phyloP scores from a whole-genome alignment of 2,113 vertebrate species.

The Cottus gobio region DNA sequence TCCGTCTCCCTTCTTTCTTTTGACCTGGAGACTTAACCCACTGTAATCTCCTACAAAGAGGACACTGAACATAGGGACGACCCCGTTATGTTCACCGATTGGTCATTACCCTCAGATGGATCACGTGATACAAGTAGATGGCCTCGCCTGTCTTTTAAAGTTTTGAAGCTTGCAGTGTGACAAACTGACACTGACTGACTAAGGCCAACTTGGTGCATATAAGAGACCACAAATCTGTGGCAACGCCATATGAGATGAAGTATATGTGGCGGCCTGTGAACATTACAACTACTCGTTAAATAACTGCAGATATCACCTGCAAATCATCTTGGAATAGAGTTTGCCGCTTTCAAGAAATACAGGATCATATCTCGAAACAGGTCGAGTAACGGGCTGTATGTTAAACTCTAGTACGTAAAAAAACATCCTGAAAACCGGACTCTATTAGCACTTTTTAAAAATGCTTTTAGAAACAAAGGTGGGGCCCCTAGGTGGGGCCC shows the following conservation, averaged over 20 bases:
- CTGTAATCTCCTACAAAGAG: not conserved
- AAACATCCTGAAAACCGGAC: not conserved
- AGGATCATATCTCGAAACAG: conserved; percentile 9
- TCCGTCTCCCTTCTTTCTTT: not conserved
- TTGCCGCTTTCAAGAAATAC: conserved; percentile 23
- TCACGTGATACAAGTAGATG: conserved; percentile 26
- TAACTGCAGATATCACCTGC: conserved; percentile 31
- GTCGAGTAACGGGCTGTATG: not conserved
- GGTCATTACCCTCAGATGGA: conserved; percentile 35
- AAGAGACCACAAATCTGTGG: conserved; percentile 53
- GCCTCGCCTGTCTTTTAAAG: not conserved
- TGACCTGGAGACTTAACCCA: not conserved
- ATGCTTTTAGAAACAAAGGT: conserved; percentile 10
- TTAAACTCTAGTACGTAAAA: not conserved
- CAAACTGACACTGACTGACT: conserved; percentile 40
- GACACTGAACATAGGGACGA: not conserved
- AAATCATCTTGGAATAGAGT: conserved; percentile 34
- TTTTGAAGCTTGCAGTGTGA: conserved; percentile 19
- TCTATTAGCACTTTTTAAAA: conserved; percentile 19
- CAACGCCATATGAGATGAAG: conserved; percentile 27
- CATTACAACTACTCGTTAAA: conserved; percentile 20
- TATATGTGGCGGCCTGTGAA: conserved; percentile 33
- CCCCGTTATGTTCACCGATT: not conserved
- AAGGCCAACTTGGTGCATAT: conserved; percentile 28
- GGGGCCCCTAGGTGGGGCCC: too few species aligned